Evolutionary conservation across 2,888 invertebrate genomes (phyloP), one percentile per base, ranked within the genome.

Genomic region (Luperina testacea): DNA sequence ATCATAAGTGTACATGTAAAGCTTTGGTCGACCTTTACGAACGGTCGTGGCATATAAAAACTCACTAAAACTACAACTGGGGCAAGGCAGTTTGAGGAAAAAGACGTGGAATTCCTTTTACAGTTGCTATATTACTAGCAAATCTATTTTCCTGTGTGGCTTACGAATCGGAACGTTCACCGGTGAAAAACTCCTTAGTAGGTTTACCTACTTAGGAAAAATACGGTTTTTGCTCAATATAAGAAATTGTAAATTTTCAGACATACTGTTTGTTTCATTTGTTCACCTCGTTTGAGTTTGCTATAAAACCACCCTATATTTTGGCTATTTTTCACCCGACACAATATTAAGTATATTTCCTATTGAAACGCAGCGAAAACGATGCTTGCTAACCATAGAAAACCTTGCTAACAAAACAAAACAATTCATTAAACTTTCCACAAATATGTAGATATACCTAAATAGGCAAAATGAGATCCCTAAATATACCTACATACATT

Each of bases 131-230:
- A 78, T 78, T 71, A 68, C 64, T 76, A 74, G 27, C 53, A 81
- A 87, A 87, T 81, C 72, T 71, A 78, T 82, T 86, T 87, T 76
- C 69, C 68, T 78, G 67, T 72, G 63, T 70, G 64, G 75, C 72
- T 84, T 71, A 63, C 59, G 61, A 63, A 75, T 84, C 53, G 64
- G 48, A 74, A 72, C 42, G 48, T 27, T 72, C 38, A 15, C 15
- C 67, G 38, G 9, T 51, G 57, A 48, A 20, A 61, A 81, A 32
- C 51, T 63, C 73, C 17, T 69, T n/a, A 53, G 42, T 13, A 4
- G 8, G 11, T 27, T 6, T 53, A 70, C 8, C 15, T 27, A 27
- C n/a, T 8, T 38, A 17, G 15, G 9, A n/a, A 57, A 65, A n/a
- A 38, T 32, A 65, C 4, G 57, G 2, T 2, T 20, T 6, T 42